Base-by-base conservation (phyloP, 2,113 vertebrate species). In the Corythornis cristatus region DNA sequence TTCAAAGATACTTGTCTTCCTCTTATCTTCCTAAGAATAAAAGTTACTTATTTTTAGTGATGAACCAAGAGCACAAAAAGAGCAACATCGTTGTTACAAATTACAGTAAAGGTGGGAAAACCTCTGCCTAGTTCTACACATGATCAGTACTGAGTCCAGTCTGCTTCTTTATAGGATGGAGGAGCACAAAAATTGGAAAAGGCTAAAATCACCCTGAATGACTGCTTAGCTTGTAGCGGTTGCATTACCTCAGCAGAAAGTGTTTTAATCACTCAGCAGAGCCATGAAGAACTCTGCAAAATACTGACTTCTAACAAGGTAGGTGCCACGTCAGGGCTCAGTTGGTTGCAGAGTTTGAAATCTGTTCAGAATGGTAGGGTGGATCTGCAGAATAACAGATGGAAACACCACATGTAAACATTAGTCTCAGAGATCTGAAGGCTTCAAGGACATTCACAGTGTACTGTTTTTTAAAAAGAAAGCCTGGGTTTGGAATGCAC, bases 171-270 rank as follows among this genome's bases (percentile, higher is more conserved):
- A 6, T n/a, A 99, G 99, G 98, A 99, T 31, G 99, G 99, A 20
- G 97, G 83, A 43, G 97, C 96, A 19, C 97, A 97, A 48, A 99
- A 98, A 92, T 97, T 99, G 83, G 98, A 99, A 72, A 99, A 98
- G 81, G 99, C 99, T 42, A 99, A 98, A 89, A 99, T 99, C 86
- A 99, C 98, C 0, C 97, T 99, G 77, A 99, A 99, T 0, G 99
- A 99, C 96, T 99, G 99, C 67, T 95, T 99, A 94, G 99, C 99
- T 1, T 99, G 99, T 89, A 99, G 99, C 9, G 99, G 99, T 93
- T 99, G 99, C 37, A 98, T 99, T 86, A 99, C 99, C 2, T 99
- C 99, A 0, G 99, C 99, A 1, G 99, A 99, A 96, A 99, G 98
- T 1, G 97, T 99, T 40, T 96, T 99, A 15, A 98, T 99, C 93